Evolutionary conservation across 2,797 vertebrate species (phyloP).

Genomic region (Podarcis siculus): DNA sequence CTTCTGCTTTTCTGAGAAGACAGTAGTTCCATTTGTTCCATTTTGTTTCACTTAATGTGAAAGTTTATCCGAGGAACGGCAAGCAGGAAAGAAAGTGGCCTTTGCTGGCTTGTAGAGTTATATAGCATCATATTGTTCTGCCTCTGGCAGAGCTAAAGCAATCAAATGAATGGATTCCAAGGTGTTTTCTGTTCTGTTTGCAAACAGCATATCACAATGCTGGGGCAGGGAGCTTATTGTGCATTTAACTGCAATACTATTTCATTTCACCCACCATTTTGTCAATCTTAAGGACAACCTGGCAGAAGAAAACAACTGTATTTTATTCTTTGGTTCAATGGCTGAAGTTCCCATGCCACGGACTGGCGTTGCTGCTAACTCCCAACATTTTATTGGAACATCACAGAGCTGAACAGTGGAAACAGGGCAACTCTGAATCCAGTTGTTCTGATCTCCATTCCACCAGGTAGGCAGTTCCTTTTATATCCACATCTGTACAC

Average conservation of each 20-base stretch:
- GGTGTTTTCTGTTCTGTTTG: not conserved
- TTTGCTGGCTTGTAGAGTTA: slow-evolving; percentile 44
- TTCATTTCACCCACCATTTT: slow-evolving; percentile 35
- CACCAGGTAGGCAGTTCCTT: not conserved
- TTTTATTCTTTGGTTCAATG: slow-evolving; percentile 35
- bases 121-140: slow-evolving; percentile 3
- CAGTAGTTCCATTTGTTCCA: slow-evolving; percentile 46
- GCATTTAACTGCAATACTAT: slow-evolving; percentile 40
- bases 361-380: not conserved
- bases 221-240: slow-evolving; percentile 19
- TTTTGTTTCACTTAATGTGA: slow-evolving; percentile 51
- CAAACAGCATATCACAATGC: slow-evolving; percentile 6
- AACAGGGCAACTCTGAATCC: not conserved
- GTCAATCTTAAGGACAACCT: not conserved
- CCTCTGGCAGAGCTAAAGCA: slow-evolving; percentile 49
- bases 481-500: not conserved
- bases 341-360: not conserved
- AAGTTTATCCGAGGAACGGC: slow-evolving; percentile 36
- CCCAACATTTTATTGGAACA: not conserved
- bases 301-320: not conserved
- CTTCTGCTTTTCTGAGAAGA: slow-evolving; percentile 29
- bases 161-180: slow-evolving; percentile 46
- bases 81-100: slow-evolving; percentile 38
- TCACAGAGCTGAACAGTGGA: not conserved
- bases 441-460: not conserved